These are phyloP conservation scores for Iphiclides podalirius DNA, from an alignment of 2,888 invertebrate species.

Conservation along the genomic window DNA sequence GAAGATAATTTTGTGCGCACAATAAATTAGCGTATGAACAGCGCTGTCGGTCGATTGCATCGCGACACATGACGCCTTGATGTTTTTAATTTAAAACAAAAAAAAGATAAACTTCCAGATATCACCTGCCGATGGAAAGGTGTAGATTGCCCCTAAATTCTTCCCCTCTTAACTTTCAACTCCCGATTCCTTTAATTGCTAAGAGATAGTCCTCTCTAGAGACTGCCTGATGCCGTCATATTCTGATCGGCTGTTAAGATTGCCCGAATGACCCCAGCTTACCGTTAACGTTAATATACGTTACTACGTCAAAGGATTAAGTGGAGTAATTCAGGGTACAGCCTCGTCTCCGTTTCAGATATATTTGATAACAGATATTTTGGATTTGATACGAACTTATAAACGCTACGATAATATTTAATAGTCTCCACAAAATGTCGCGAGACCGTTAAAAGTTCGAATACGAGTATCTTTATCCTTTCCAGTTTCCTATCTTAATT, in stretches of 20 bases:
- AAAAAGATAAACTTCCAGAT: constrained; percentile 48
- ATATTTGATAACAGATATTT: constrained; percentile 7
- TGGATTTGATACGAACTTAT: neutral
- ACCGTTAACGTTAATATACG: constrained; percentile 21
- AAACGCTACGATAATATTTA: too few species aligned
- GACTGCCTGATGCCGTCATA: constrained; percentile 23
- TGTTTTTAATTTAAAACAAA: constrained; percentile 50
- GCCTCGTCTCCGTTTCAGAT: constrained; percentile 3
- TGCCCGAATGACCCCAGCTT: constrained; percentile 29
- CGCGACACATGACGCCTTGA: constrained; percentile 65
- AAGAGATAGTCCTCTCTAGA: constrained; percentile 14
- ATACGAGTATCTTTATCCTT: too few species aligned
- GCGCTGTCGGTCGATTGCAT: constrained; percentile 48
- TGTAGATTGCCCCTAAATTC: constrained; percentile 72
- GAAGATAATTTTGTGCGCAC: too few species aligned
- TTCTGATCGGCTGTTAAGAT: constrained; percentile 38
- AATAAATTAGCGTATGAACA: constrained; percentile 17
- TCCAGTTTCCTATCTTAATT: too few species aligned
- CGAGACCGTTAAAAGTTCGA: too few species aligned
- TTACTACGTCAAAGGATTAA: constrained; percentile 19
- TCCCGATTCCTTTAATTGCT: constrained; percentile 43
- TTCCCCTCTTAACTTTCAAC: constrained; percentile 31
- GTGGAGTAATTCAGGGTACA: constrained; percentile 10
- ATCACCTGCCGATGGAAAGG: constrained; percentile 73
- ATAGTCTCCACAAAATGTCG: too few species aligned